Evolutionary conservation across 1,140 invertebrate genomes (phyloP), one percentile per base, ranked within the genome.

Genomic region (Patella vulgata): DNA sequence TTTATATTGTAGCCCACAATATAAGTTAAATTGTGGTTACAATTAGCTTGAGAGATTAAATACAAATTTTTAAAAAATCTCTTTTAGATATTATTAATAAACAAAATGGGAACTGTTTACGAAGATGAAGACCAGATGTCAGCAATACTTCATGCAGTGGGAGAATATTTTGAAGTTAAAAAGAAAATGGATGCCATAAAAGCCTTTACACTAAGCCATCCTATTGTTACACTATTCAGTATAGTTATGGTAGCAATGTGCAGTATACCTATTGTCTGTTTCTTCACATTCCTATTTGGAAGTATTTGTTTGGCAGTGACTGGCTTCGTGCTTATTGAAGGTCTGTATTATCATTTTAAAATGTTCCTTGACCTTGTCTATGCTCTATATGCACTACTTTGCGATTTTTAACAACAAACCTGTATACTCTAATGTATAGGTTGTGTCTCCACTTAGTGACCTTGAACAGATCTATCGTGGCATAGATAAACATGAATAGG

Each of bases 221-320:
- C 56, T 17, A 28, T 58, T 5, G 42, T 46, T 9, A 58, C 56
- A 30, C 19, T 58, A 28, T 58, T 58, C 25, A 43, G 43, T 28
- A 21, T 58, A 25, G 56, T 58, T 42, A 47, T 40, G 12, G 9
- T 47, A 28, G 43, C 56, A 30, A 47, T 58, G 43, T 58, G 56
- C 42, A 23, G 56, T 33, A 47, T 58, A 19, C 56, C 56, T 4
- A 30, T 58, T n/a, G 33, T 58, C 25, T 58, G 56, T 36, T 58
- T 58, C 28, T 30, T 46, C n/a, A 48, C 56, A 27, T 58, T 58
- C 47, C 42, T 58, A 14, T 58, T 25, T 58, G 56, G 36, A 12
- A 58, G 40, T 28, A 47, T 58, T n/a, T 46, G 46, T n/a, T 33
- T 58, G n/a, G 27, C 42, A 1, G 23, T 58, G 2, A 40, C 56